Percentiles rank a stretch among this genome's conserved stretches.
Evolutionary conservation across 64 coral and sea anemone species (phyloP).

Genomic region (Stylophora pistillata): DNA sequence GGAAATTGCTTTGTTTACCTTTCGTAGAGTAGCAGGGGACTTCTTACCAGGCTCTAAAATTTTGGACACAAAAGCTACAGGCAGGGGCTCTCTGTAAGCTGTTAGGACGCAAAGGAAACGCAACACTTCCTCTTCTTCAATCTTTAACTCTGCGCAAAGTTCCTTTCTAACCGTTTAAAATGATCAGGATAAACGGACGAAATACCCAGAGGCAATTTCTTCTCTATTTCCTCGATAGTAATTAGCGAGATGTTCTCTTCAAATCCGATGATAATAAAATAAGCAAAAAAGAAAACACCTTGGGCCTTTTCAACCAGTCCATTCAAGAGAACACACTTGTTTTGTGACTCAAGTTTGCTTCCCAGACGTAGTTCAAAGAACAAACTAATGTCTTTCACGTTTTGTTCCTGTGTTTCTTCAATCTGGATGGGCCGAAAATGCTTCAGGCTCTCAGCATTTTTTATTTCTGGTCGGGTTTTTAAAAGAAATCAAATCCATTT

Average conservation of each 20-base stretch:
- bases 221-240: too few relatives aligned
- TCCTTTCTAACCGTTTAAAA: constrained; percentile 8
- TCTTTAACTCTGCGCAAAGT: background rate
- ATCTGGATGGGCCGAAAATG: background rate
- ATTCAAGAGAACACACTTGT: too few relatives aligned
- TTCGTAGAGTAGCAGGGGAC: background rate
- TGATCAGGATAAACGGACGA: background rate
- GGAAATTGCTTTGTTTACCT: background rate
- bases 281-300: too few relatives aligned
- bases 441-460: background rate
- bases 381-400: too few relatives aligned
- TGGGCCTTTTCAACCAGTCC: too few relatives aligned
- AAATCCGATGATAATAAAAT: too few relatives aligned
- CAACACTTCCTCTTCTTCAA: background rate
- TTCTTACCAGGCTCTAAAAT: background rate
- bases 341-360: too few relatives aligned
- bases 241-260: too few relatives aligned
- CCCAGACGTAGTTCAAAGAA: too few relatives aligned
- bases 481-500: constrained; percentile 39
- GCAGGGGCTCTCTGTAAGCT: constrained; percentile 2
- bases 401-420: background rate
- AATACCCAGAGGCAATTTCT: too few relatives aligned
- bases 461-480: constrained; percentile 41
- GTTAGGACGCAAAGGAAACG: background rate
- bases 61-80: background rate